These are phyloP conservation scores for Sylvietta virens DNA, from an alignment of 2,113 vertebrate genomes.

Conservation along the genomic window DNA sequence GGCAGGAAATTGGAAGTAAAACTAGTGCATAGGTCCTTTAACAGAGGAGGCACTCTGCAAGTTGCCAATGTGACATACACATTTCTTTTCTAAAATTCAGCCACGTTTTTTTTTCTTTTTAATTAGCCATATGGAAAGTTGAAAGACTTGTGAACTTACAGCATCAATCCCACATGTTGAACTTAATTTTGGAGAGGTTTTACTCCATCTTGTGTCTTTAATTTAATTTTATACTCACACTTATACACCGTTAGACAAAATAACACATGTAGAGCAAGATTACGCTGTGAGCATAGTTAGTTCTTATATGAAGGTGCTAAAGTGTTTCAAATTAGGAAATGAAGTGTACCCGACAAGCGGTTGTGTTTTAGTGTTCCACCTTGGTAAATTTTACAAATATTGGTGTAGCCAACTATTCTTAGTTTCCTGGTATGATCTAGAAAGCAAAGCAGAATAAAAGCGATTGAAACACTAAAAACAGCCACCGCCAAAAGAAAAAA, in stretches of 20 bases:
- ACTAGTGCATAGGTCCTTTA: slow-evolving; percentile 60
- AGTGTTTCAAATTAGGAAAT: slow-evolving; percentile 30
- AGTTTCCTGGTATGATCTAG: neutral
- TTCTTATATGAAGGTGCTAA: neutral
- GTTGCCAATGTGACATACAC: slow-evolving; percentile 65
- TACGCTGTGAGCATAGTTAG: neutral
- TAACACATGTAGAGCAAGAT: neutral
- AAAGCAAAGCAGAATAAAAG: slow-evolving; percentile 29
- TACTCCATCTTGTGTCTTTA: slow-evolving; percentile 41
- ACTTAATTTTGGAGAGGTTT: slow-evolving; percentile 44
- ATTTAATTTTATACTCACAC: slow-evolving; percentile 47
- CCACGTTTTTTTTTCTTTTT: slow-evolving; percentile 69
- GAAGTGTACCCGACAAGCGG: neutral
- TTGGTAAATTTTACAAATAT: slow-evolving; percentile 15
- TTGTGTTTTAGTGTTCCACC: slow-evolving; percentile 29
- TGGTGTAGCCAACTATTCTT: slow-evolving; percentile 8
- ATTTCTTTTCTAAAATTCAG: slow-evolving; percentile 66
- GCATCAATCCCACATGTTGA: slow-evolving; percentile 73
- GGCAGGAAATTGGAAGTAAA: slow-evolving; percentile 76
- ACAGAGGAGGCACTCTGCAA: slow-evolving; percentile 66
- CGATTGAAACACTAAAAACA: neutral
- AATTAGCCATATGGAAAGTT: slow-evolving; percentile 75
- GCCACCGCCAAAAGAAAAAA: slow-evolving; percentile 22
- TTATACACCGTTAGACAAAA: slow-evolving; percentile 32
- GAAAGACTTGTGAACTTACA: slow-evolving; percentile 68